Conservation (phyloP, 2,113 vertebrate genomes). For the Burhinus bistriatus region DNA sequence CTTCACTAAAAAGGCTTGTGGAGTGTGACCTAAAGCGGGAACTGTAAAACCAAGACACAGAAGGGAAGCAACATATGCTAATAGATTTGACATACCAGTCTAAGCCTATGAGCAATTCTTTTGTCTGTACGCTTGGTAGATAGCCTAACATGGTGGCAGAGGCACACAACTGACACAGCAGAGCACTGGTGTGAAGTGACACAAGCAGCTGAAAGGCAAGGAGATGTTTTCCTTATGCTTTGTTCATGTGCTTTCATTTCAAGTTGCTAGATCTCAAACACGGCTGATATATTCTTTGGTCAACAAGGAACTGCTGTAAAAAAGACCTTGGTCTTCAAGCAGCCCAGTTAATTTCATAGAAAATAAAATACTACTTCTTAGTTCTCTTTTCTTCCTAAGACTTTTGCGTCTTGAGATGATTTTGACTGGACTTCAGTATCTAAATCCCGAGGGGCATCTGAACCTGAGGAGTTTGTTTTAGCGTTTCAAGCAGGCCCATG, state of each 20-base stretch:
- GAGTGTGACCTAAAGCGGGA: background rate
- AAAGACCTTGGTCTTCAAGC: background rate
- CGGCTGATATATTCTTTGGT: background rate
- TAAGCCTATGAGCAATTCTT: background rate
- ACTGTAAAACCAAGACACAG: background rate
- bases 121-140: rapidly evolving
- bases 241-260: background rate
- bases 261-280: background rate
- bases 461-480: background rate
- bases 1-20: background rate
- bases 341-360: background rate
- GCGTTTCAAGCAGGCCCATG: rapidly evolving
- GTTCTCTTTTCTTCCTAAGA: background rate
- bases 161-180: background rate
- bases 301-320: background rate
- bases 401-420: background rate
- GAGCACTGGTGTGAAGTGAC: background rate
- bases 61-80: background rate
- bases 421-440: background rate
- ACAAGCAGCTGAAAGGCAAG: background rate
- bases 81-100: background rate
- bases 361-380: background rate
- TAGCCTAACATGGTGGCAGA: background rate
- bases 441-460: background rate
- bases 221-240: background rate